A percentile compares a stretch with the other conserved stretches of the same genome.
phyloP scores from a whole-genome alignment of 2,888 invertebrate genomes.

The Coleophora flavipennella region DNA sequence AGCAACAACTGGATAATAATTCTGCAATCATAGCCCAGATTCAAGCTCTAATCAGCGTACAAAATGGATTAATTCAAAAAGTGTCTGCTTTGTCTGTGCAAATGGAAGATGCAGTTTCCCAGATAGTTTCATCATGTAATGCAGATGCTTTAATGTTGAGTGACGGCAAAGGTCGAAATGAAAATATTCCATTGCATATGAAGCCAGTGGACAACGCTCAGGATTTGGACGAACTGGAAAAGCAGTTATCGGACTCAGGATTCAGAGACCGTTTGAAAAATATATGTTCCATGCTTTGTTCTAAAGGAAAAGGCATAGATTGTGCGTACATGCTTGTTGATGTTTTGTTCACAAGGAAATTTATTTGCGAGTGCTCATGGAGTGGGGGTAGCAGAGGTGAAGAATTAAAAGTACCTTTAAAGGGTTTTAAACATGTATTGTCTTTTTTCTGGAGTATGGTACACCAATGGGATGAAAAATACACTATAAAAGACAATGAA shows the following conservation, averaged over 20 bases:
- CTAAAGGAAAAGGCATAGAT: slow-evolving; percentile 6
- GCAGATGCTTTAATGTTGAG: no score
- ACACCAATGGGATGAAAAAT: slow-evolving; percentile 10
- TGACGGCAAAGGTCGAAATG: no score
- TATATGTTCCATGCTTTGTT: slow-evolving; percentile 5
- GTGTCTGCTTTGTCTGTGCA: no score
- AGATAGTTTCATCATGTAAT: no score
- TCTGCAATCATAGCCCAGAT: no score
- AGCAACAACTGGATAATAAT: no score
- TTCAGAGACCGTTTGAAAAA: slow-evolving; percentile 5
- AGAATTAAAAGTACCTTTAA: slow-evolving; percentile 8
- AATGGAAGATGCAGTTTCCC: no score
- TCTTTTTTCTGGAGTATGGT: slow-evolving; percentile 10
- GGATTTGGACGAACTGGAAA: slow-evolving; percentile 4
- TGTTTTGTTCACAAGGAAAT: slow-evolving; percentile 8
- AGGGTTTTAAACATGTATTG: slow-evolving; percentile 9
- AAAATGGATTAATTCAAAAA: no score
- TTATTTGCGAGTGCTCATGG: slow-evolving; percentile 12
- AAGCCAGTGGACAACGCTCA: slow-evolving; percentile 2
- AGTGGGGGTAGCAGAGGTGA: slow-evolving; percentile 10
- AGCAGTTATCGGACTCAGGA: slow-evolving; percentile 2
- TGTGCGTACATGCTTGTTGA: slow-evolving; percentile 11
- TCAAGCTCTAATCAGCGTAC: no score
- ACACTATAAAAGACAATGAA: slow-evolving; percentile 7
- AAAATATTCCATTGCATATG: slow-evolving; percentile 1